These are phyloP conservation scores for Cirrhinus molitorella DNA, from an alignment of 2,797 vertebrate species.

Conservation along the genomic window DNA sequence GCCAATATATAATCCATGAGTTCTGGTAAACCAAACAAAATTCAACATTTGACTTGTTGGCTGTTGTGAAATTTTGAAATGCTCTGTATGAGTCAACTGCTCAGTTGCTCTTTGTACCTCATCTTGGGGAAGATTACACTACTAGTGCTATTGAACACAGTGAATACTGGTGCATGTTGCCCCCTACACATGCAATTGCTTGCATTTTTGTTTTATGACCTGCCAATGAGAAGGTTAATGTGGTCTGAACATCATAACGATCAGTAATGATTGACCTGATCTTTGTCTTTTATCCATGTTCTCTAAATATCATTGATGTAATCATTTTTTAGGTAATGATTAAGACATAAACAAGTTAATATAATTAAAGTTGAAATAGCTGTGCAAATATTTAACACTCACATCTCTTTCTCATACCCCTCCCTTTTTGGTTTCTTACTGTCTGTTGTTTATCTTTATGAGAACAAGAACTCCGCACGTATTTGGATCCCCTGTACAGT, in stretches of 20 bases:
- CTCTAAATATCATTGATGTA: not conserved
- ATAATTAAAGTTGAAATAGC: not conserved
- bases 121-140: not conserved
- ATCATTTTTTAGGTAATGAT: not conserved
- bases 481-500: not conserved
- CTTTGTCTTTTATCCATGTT: not conserved
- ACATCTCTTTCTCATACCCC: not conserved
- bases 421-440: not conserved
- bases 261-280: conserved; percentile 22
- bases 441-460: conserved; percentile 11
- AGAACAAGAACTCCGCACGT: not conserved
- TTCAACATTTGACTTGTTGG: conserved; percentile 4
- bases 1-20: not conserved
- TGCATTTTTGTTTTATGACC: conserved; percentile 13
- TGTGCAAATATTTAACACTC: not conserved
- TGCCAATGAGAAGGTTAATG: not conserved
- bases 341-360: not conserved
- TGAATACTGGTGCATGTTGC: not conserved
- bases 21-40: not conserved
- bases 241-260: not conserved
- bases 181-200: not conserved
- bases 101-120: conserved; percentile 47
- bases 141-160: not conserved
- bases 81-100: not conserved
- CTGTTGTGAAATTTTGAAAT: conserved; percentile 37